These are phyloP conservation scores for Theretra japonica DNA, from an alignment of 2,888 invertebrate genomes.

Conservation along the genomic window DNA sequence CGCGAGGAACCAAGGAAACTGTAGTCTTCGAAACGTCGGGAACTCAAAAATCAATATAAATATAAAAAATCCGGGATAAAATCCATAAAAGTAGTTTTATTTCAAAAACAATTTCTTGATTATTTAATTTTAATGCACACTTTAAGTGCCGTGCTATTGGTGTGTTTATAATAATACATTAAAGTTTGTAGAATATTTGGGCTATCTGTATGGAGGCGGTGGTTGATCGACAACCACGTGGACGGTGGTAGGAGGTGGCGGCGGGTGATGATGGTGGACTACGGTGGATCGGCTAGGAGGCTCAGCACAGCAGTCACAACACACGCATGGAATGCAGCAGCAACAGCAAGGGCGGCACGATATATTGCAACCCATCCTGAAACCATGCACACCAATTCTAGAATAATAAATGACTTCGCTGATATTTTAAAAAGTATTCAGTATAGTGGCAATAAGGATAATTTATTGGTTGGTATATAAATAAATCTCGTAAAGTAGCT, in stretches of 20 bases:
- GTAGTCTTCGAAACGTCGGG: too few relatives aligned
- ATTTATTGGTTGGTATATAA: too few relatives aligned
- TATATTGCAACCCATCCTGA: constrained; percentile 77
- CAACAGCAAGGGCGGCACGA: constrained; percentile 77
- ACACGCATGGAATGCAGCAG: constrained; percentile 73
- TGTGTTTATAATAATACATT: too few relatives aligned
- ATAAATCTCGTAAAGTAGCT: too few relatives aligned
- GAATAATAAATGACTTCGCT: neutral
- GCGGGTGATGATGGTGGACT: constrained; percentile 56
- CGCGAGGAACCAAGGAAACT: too few relatives aligned
- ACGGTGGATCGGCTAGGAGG: constrained; percentile 55
- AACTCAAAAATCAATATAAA: too few relatives aligned
- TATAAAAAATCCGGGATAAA: too few relatives aligned
- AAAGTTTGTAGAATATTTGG: neutral
- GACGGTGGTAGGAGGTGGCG: constrained; percentile 41
- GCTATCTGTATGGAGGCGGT: constrained; percentile 59
- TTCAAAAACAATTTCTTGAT: too few relatives aligned
- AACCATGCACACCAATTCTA: constrained; percentile 40
- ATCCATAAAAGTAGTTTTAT: too few relatives aligned
- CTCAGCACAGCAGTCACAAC: constrained; percentile 72
- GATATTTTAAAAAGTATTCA: neutral
- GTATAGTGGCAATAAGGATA: too few relatives aligned
- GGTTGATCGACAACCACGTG: constrained; percentile 50
- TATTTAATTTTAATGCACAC: too few relatives aligned
- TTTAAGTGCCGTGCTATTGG: too few relatives aligned